These are phyloP conservation scores for Penaeus japonicus DNA, from an alignment of 1,140 invertebrate species.

Conservation along the genomic window DNA sequence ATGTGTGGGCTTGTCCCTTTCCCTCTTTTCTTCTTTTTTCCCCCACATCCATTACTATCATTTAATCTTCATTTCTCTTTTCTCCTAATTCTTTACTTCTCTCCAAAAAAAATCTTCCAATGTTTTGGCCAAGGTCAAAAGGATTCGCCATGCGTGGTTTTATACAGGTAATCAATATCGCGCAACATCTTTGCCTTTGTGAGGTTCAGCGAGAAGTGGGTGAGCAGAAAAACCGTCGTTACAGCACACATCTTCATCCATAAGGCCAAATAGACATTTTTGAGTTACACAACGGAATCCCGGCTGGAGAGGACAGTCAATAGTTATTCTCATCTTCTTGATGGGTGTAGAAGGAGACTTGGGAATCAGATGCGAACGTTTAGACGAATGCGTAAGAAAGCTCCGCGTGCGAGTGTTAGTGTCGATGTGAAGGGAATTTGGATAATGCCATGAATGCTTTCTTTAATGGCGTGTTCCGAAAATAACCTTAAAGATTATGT, in stretches of 20 bases:
- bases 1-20: no score
- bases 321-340: constrained; percentile 81
- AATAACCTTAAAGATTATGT: no score
- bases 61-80: no score
- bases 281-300: no score
- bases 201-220: background rate
- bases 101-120: background rate
- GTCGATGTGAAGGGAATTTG: constrained; percentile 91
- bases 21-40: no score
- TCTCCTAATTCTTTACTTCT: no score
- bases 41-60: no score
- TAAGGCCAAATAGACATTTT: no score
- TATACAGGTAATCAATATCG: constrained; percentile 7
- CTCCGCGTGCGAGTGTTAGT: constrained; percentile 80
- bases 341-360: constrained; percentile 97
- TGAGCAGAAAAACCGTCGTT: no score
- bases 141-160: background rate
- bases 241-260: no score
- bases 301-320: background rate
- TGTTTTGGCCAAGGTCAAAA: background rate
- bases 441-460: constrained; percentile 61
- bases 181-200: background rate
- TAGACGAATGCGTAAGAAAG: constrained; percentile 75
- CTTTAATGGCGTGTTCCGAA: no score
- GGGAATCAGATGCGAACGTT: constrained; percentile 81